phyloP scores from a whole-genome alignment of 2,888 invertebrate species.

The Brachycybe producta region DNA sequence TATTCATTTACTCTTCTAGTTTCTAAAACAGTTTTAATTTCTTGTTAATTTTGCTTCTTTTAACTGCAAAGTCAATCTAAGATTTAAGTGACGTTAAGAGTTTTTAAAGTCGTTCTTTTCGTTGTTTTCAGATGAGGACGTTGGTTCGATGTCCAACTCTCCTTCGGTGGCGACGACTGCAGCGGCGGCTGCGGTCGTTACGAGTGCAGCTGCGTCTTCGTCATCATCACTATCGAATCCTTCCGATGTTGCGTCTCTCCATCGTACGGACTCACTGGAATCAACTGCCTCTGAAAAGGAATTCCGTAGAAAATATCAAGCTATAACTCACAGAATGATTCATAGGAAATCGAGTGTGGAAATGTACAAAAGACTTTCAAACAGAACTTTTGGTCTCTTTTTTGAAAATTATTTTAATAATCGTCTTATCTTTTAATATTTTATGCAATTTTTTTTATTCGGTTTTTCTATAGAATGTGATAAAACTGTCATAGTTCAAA shows the following conservation, averaged over 20 bases:
- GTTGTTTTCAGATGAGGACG: conserved; percentile 5
- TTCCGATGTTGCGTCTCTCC: neutral
- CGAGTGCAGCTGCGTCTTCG: too few relatives aligned
- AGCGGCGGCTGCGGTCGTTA: neutral
- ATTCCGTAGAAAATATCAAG: conserved; percentile 71
- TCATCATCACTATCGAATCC: too few relatives aligned
- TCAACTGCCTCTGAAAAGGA: conserved; percentile 71
- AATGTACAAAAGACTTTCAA: conserved; percentile 71
- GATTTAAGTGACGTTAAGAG: neutral
- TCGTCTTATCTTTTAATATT: neutral
- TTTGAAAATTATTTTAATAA: neutral
- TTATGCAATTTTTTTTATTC: neutral
- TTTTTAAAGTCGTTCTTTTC: neutral
- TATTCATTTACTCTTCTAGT: too few relatives aligned
- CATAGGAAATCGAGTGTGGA: conserved; percentile 80
- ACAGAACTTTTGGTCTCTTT: conserved; percentile 61
- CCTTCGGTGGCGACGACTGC: conserved; percentile 22
- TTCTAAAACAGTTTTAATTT: too few relatives aligned
- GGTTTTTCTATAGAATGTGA: conserved; percentile 56
- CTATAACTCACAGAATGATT: conserved; percentile 74
- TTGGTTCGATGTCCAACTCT: neutral
- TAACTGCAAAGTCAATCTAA: too few relatives aligned
- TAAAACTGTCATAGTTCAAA: conserved; percentile 68
- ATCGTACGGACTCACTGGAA: conserved; percentile 33
- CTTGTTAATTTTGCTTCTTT: too few relatives aligned